Evolutionary conservation across 2,797 vertebrate genomes (phyloP).

Genomic region (Anguilla obscura): DNA sequence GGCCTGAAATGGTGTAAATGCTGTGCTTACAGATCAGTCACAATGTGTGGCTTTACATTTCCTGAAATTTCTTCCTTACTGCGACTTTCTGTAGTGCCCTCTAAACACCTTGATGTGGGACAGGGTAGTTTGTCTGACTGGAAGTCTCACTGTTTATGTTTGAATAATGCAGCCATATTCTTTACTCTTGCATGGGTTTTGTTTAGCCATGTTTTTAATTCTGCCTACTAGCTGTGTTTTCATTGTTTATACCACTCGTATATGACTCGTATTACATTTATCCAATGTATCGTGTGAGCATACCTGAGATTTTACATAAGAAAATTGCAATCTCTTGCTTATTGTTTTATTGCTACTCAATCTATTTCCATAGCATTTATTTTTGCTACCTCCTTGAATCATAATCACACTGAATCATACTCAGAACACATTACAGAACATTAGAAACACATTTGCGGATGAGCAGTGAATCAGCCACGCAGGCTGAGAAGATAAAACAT

Average conservation of each 20-base stretch:
- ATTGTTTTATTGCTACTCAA: background rate
- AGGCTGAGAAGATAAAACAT: background rate
- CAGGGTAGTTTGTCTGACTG: background rate
- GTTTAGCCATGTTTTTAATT: background rate
- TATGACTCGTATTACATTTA: background rate
- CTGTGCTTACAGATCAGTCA: background rate
- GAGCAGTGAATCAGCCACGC: background rate
- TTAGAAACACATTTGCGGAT: background rate
- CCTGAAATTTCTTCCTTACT: background rate
- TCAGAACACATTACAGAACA: background rate
- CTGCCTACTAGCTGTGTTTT: background rate
- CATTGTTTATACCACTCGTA: background rate
- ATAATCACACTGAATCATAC: background rate
- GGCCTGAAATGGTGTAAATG: background rate
- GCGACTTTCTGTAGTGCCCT: background rate
- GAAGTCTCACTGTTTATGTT: background rate
- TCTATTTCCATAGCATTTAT: background rate
- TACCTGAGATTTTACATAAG: background rate
- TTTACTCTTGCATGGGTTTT: background rate
- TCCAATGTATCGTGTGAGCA: background rate
- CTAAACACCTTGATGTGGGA: background rate
- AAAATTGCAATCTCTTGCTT: background rate
- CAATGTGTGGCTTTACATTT: background rate
- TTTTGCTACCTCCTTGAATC: background rate
- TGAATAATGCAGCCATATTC: background rate